Conservation (phyloP, 2,113 vertebrate species). For the Taurulus bubalis region DNA sequence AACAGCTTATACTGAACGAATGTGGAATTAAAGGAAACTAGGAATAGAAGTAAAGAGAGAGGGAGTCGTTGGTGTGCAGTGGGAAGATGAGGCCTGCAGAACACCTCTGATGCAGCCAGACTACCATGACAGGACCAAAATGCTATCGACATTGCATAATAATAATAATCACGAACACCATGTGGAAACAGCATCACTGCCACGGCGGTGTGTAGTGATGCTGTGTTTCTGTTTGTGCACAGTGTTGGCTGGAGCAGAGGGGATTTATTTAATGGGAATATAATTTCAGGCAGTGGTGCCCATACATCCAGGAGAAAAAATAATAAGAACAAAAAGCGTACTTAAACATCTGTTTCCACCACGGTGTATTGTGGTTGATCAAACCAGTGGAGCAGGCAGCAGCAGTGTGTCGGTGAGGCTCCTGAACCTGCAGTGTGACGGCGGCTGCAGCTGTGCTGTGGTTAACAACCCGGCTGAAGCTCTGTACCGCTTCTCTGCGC, state of each 20-base stretch:
- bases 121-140: background rate
- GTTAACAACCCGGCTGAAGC: slow-evolving; percentile 40
- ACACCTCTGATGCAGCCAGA: background rate
- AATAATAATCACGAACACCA: background rate
- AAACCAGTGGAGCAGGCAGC: background rate
- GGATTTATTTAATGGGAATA: background rate
- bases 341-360: slow-evolving; percentile 25
- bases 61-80: background rate
- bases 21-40: background rate
- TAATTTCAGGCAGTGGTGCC: background rate
- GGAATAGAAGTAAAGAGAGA: too few relatives aligned
- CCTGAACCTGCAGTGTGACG: slow-evolving; percentile 15
- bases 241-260: background rate
- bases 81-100: background rate
- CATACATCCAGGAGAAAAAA: background rate
- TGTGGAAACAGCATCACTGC: background rate
- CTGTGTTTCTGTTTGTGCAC: background rate
- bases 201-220: background rate
- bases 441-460: background rate
- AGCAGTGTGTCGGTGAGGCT: slow-evolving; percentile 3
- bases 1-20: background rate
- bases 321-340: too few relatives aligned
- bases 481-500: slow-evolving; percentile 34
- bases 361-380: slow-evolving; percentile 4
- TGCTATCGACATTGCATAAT: background rate